Conservation (phyloP, 2,888 invertebrate species). For the Zonitis immaculata region DNA sequence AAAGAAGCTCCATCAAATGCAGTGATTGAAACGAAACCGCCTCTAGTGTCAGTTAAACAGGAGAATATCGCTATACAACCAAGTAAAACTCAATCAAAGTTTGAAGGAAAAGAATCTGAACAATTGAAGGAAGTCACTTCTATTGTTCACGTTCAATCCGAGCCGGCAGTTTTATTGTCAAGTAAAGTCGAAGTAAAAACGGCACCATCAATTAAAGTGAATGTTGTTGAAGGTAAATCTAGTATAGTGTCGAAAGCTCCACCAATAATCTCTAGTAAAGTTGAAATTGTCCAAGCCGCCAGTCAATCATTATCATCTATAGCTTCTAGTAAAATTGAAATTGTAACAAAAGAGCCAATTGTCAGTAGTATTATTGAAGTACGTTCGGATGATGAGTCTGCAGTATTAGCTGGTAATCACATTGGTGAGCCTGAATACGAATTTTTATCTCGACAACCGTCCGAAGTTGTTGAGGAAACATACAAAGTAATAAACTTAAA, state of each 20-base stretch:
- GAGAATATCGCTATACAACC: conserved; percentile 44
- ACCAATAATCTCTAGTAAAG: conserved; percentile 44
- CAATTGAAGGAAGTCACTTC: conserved; percentile 40
- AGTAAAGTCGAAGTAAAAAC: conserved; percentile 57
- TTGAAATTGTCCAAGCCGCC: conserved; percentile 42
- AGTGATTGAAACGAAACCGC: conserved; percentile 44
- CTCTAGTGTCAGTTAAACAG: conserved; percentile 18
- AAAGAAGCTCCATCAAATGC: conserved; percentile 35
- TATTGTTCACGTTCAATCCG: conserved; percentile 37
- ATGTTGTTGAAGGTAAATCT: conserved; percentile 35
- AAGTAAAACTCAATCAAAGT: conserved; percentile 45
- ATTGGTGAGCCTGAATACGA: conserved; percentile 79
- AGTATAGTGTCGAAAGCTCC: conserved; percentile 9
- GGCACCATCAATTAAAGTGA: conserved; percentile 48
- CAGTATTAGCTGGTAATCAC: conserved; percentile 62
- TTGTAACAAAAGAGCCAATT: conserved; percentile 33
- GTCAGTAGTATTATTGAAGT: conserved; percentile 38
- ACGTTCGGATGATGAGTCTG: conserved; percentile 55
- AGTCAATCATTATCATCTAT: conserved; percentile 40
- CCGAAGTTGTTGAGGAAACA: conserved; percentile 80
- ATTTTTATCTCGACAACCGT: conserved; percentile 77
- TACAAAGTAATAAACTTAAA: conserved; percentile 77
- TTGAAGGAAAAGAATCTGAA: conserved; percentile 51
- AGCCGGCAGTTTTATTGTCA: conserved; percentile 35
- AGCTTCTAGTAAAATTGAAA: conserved; percentile 56